Evolutionary conservation across 1,140 invertebrate species (phyloP), one percentile per base, ranked within the genome.

Genomic region (Aphelenchoides avenae): DNA sequence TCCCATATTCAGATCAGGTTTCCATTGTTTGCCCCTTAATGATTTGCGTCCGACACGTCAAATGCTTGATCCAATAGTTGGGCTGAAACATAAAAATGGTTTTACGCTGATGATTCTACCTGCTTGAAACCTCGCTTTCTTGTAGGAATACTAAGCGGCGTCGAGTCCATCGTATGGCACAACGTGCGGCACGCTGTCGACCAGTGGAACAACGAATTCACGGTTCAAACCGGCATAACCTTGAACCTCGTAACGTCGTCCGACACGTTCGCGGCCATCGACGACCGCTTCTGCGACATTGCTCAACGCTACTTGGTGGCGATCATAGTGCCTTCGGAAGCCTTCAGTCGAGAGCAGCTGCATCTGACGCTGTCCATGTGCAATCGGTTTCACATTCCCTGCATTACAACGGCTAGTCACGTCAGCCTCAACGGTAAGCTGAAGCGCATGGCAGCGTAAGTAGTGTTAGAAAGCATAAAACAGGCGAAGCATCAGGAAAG

Each of bases 351-450:
- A 22, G 42, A 62, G 29, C 41, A 27, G 15, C 24, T 53, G 7
- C 48, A 56, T 31, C 52, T 57, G 18, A 27, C 42, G 50, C 36
- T 39, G 11, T 42, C 67, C 5, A 73, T 73, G 71, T 73, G 71
- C 37, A 69, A 73, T 52, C 70, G 74, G n/a, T 64, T 76, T 34
- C 66, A 65, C 27, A 53, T 72, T 13, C 73, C 73, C 41, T 76
- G 60, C 33, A 37, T 66, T 49, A 34, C 52, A 31, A 44, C 40
- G 27, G 52, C 40, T 43, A 48, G 36, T 7, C 34, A n/a, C 9
- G 15, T 52, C 3, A 33, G 15, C 1, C 15, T 15, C 2, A 30
- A 31, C 7, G 18, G 39, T 52, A 0, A 3, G 36, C 7, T 7
- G 15, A 43, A 43, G 36, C 52, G 7, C 7, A 7, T 18, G 7